phyloP scores from a whole-genome alignment of 2,888 invertebrate genomes.

The Strigamia crassipes region DNA sequence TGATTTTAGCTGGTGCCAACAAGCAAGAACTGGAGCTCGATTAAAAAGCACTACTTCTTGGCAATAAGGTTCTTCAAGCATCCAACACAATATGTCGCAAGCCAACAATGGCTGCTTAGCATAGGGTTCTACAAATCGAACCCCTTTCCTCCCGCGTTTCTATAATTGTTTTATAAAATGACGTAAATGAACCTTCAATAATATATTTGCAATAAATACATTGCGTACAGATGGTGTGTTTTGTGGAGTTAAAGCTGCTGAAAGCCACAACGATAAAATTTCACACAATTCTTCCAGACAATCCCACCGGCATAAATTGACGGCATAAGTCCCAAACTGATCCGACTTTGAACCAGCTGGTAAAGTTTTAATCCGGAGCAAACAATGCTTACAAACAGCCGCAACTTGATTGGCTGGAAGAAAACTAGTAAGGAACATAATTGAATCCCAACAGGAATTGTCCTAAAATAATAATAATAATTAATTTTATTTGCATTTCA shows the following conservation, averaged over 20 bases:
- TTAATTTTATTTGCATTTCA: not conserved
- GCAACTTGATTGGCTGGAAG: not conserved
- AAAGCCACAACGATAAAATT: conserved; percentile 1
- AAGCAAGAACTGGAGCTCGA: not conserved
- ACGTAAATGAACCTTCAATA: not conserved
- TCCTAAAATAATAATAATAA: conserved; percentile 22
- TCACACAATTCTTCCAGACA: not conserved
- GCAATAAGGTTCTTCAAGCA: not conserved
- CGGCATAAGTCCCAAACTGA: not conserved
- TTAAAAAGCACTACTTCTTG: not conserved
- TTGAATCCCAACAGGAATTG: not conserved
- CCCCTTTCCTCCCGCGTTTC: not conserved
- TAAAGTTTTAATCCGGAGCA: not conserved
- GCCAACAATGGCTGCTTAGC: conserved; percentile 1
- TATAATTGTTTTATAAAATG: not conserved
- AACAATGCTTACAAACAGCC: not conserved
- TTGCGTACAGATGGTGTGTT: not conserved
- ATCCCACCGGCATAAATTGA: conserved; percentile 19
- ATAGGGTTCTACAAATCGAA: conserved; percentile 15
- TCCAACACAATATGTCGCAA: conserved; percentile 39
- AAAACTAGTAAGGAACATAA: conserved; percentile 10
- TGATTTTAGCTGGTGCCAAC: not conserved
- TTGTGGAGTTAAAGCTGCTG: not conserved
- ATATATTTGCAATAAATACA: not conserved
- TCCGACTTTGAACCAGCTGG: not conserved